These are phyloP conservation scores for Temnothorax ravouxi DNA, from an alignment of 2,888 invertebrate species.

Conservation along the genomic window DNA sequence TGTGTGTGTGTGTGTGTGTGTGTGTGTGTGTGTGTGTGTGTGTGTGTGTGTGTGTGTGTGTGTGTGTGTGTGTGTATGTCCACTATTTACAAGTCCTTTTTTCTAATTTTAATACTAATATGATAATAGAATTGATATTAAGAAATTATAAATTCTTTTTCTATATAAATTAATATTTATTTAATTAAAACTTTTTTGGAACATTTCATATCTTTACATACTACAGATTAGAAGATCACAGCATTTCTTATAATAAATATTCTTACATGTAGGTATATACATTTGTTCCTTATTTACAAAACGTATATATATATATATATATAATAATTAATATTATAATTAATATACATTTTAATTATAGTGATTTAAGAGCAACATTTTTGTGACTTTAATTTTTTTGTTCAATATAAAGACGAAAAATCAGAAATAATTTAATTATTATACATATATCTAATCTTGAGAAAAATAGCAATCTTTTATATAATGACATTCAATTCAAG, in stretches of 20 bases:
- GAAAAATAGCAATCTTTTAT: neutral
- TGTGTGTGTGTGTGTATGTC: too few relatives aligned
- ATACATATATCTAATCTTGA: too few relatives aligned
- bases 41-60: too few relatives aligned
- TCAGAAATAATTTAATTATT: neutral
- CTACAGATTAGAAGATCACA: slow-evolving; percentile 12
- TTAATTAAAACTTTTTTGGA: neutral
- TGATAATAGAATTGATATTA: neutral
- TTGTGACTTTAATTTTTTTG: neutral
- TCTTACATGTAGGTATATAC: neutral
- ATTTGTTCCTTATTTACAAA: slow-evolving; percentile 7
- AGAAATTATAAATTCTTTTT: neutral
- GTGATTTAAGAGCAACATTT: neutral
- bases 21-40: too few relatives aligned
- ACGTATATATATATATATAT: too few relatives aligned
- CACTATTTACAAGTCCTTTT: too few relatives aligned
- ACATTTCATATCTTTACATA: neutral
- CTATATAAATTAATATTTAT: neutral
- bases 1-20: too few relatives aligned
- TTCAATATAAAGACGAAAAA: neutral
- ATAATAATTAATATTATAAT: too few relatives aligned
- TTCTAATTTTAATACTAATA: neutral
- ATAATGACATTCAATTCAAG: neutral
- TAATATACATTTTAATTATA: neutral
- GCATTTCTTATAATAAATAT: slow-evolving; percentile 10